These are phyloP conservation scores for Amiota mariae DNA, from an alignment of 2,888 invertebrate species.

Conservation along the genomic window DNA sequence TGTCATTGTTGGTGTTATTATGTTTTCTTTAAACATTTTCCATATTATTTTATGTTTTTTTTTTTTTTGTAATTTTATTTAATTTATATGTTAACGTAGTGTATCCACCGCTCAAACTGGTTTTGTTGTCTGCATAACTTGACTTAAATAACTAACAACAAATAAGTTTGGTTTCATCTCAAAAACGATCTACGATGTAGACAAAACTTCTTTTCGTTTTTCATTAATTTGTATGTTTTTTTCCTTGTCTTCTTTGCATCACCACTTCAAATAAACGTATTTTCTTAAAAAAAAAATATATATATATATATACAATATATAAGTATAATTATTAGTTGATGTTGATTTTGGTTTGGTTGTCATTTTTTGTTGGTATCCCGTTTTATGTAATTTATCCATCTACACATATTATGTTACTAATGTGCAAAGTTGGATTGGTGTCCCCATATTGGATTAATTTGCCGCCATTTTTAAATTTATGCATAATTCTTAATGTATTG, in stretches of 20 bases:
- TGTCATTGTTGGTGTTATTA: background rate
- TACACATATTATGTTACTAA: too few relatives aligned
- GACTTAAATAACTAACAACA: background rate
- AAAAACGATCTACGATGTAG: background rate
- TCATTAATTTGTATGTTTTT: conserved; percentile 27
- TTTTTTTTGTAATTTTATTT: background rate
- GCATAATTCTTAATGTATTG: background rate
- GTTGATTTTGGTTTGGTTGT: background rate
- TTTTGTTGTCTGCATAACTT: conserved; percentile 14
- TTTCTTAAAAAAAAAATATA: conserved; percentile 38
- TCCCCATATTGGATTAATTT: background rate
- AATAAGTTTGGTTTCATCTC: background rate
- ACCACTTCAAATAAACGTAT: background rate
- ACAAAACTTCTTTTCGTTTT: conserved; percentile 25
- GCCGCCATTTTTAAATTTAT: background rate
- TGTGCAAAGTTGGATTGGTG: too few relatives aligned
- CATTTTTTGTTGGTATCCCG: conserved; percentile 20
- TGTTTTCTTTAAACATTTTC: background rate
- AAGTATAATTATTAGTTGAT: background rate
- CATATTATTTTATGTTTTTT: background rate
- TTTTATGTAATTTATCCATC: conserved; percentile 38
- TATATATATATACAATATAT: too few relatives aligned
- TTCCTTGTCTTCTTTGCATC: background rate
- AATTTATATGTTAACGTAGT: conserved; percentile 6
- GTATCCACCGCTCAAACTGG: background rate